Percentiles rank a stretch among this genome's conserved stretches.
phyloP scores from a whole-genome alignment of 2,113 vertebrate species.

The Dendropsophus ebraccatus region DNA sequence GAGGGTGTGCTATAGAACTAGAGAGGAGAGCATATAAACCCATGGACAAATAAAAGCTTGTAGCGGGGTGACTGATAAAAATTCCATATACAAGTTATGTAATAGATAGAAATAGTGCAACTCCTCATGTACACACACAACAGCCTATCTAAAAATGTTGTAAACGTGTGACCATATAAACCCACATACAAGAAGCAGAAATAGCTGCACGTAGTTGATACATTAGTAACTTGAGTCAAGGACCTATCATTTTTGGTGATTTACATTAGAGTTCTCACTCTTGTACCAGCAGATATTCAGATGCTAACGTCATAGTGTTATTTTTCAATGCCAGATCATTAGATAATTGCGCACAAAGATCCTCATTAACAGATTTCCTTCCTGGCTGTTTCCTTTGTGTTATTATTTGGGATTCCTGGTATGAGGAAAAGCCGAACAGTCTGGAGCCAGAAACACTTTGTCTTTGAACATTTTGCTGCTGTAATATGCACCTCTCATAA shows the following conservation, averaged over 20 bases:
- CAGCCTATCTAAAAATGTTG: too few species aligned
- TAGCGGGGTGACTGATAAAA: too few species aligned
- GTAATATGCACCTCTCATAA: neutral
- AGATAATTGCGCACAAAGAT: slow-evolving; percentile 16
- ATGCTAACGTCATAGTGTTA: neutral
- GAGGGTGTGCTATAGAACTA: too few species aligned
- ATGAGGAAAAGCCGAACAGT: slow-evolving; percentile 45
- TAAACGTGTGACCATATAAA: too few species aligned
- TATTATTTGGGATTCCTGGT: slow-evolving; percentile 24
- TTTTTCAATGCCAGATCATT: neutral
- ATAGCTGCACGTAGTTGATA: neutral
- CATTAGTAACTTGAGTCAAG: neutral
- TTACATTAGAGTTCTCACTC: neutral
- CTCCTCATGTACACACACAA: too few species aligned
- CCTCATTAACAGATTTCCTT: slow-evolving; percentile 47
- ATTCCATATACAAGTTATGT: too few species aligned
- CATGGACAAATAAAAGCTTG: too few species aligned
- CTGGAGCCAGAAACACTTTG: slow-evolving; percentile 43
- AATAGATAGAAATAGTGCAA: too few species aligned
- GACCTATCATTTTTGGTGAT: too few species aligned
- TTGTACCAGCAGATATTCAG: neutral
- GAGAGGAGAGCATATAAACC: too few species aligned
- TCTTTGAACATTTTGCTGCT: neutral
- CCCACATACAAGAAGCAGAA: too few species aligned
- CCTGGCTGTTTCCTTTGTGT: slow-evolving; percentile 12